Conservation (phyloP, 92 coral and sea anemone genomes). For the Paragorgia papillata region DNA sequence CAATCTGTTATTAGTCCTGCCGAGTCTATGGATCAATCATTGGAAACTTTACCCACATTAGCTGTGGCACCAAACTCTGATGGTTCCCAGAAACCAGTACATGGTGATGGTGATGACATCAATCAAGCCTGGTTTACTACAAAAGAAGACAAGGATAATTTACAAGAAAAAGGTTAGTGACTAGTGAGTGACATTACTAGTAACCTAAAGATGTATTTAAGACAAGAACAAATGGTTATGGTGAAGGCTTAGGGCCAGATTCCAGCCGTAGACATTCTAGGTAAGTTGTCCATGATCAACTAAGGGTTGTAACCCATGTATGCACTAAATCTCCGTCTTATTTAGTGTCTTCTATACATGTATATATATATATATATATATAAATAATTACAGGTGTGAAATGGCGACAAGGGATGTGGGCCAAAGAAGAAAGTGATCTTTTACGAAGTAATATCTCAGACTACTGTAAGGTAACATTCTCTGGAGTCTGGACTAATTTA, state of each 20-base stretch:
- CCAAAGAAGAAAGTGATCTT: conserved; percentile 90
- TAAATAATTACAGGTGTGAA: conserved; percentile 68
- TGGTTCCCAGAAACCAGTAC: neutral
- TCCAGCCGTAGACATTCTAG: no score
- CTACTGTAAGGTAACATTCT: conserved; percentile 88
- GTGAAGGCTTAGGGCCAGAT: no score
- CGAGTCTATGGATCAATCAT: conserved; percentile 25
- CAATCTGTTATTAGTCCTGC: conserved; percentile 17
- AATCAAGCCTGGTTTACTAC: conserved; percentile 99
- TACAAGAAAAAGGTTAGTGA: conserved; percentile 84
- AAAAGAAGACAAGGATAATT: conserved; percentile 90
- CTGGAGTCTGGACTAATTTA: no score
- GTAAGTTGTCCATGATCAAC: no score
- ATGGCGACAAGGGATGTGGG: conserved; percentile 99
- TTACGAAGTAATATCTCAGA: conserved; percentile 72
- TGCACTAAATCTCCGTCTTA: no score
- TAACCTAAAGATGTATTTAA: neutral
- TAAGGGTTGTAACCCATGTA: no score
- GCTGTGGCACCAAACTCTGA: conserved; percentile 12
- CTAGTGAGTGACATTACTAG: neutral
- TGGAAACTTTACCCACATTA: neutral
- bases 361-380: no score
- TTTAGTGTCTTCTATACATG: no score
- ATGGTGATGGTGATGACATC: conserved; percentile 70
- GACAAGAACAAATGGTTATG: no score